Evolutionary conservation across 2,113 vertebrate genomes (phyloP).

Genomic region (Argyrosomus japonicus): DNA sequence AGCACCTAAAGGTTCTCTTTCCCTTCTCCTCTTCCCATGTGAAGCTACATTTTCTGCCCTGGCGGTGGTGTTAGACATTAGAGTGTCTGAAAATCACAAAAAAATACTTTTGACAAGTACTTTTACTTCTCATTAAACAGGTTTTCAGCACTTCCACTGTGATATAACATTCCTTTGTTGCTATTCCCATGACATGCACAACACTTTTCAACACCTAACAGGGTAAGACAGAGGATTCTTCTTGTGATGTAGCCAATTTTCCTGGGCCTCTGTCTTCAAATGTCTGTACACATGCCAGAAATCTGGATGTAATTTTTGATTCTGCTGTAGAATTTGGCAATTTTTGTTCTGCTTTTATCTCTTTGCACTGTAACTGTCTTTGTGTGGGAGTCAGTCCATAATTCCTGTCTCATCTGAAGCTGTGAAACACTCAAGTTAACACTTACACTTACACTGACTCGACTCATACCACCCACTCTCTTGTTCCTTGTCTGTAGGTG

Average conservation of each 20-base stretch:
- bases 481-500: conserved; percentile 69
- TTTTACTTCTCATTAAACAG: too few species aligned
- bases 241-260: too few species aligned
- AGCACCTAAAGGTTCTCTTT: conserved; percentile 82
- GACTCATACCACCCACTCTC: background rate
- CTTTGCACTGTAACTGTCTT: background rate
- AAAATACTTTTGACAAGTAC: too few species aligned
- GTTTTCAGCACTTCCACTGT: too few species aligned
- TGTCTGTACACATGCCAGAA: background rate
- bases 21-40: background rate
- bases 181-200: too few species aligned
- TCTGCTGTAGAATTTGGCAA: background rate
- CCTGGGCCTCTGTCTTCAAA: too few species aligned
- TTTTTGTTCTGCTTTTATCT: background rate
- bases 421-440: background rate
- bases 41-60: background rate
- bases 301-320: background rate
- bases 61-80: too few species aligned
- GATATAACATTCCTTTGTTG: too few species aligned
- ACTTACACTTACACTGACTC: background rate
- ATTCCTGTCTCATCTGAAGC: background rate
- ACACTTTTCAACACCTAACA: too few species aligned
- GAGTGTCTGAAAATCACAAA: background rate
- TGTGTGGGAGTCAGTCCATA: background rate
- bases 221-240: too few species aligned